phyloP scores from a whole-genome alignment of 1,140 invertebrate species.

The Hormaphis cornu region DNA sequence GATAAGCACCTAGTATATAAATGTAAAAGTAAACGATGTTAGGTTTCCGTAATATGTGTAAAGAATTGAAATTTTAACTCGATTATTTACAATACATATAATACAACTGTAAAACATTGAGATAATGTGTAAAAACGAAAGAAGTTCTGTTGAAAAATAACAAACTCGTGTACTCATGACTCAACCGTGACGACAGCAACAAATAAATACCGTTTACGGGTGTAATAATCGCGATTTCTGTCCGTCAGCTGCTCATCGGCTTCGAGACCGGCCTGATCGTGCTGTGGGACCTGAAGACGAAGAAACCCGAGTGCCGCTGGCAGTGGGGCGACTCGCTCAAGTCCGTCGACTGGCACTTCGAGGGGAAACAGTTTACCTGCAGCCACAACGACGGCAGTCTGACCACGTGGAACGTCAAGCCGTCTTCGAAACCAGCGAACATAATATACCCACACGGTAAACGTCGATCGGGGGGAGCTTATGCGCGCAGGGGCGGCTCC shows the following conservation, averaged over 20 bases:
- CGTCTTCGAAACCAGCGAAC: constrained; percentile 63
- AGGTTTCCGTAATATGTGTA: no score
- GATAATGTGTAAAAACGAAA: no score
- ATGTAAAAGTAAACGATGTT: no score
- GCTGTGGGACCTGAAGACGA: constrained; percentile 86
- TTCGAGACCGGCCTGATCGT: constrained; percentile 91
- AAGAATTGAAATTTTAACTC: no score
- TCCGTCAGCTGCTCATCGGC: constrained; percentile 81
- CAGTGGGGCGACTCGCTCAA: constrained; percentile 67
- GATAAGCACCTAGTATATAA: no score
- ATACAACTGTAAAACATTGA: no score
- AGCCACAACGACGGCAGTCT: constrained; percentile 91
- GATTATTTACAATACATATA: no score
- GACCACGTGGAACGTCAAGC: constrained; percentile 77
- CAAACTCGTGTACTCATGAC: no score
- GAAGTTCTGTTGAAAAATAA: no score
- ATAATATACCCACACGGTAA: constrained; percentile 85
- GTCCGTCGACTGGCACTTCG: constrained; percentile 90
- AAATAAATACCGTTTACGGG: background rate
- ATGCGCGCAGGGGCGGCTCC: no score
- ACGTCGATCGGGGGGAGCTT: constrained; percentile 35
- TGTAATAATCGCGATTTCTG: background rate
- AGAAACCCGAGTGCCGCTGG: constrained; percentile 70
- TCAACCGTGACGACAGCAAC: no score
- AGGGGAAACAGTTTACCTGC: constrained; percentile 96